Conservation (phyloP, 2,113 vertebrate genomes). For the Dolichotis patagonum region DNA sequence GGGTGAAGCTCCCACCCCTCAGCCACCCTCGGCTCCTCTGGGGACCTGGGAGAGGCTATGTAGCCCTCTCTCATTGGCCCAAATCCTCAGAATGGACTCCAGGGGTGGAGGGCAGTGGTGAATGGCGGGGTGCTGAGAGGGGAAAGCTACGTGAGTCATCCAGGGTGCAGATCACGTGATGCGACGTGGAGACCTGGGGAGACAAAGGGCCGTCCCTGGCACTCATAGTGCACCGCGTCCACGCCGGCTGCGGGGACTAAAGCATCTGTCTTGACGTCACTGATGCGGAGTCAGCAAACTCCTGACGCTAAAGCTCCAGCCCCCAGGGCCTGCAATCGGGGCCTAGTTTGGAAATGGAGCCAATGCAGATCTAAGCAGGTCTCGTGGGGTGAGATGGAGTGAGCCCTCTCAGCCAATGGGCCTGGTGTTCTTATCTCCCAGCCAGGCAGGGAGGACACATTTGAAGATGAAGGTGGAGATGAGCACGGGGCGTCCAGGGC, state of each 20-base stretch:
- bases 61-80: not conserved
- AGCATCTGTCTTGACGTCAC: not conserved
- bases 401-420: no score
- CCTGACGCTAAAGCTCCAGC: not conserved
- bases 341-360: not conserved
- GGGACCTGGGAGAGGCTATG: not conserved
- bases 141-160: not conserved
- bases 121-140: not conserved
- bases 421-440: not conserved
- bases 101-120: not conserved
- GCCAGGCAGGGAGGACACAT: rapidly evolving
- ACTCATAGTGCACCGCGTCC: not conserved
- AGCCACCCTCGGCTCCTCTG: not conserved
- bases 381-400: not conserved
- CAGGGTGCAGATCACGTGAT: not conserved
- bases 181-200: not conserved
- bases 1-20: not conserved
- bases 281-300: not conserved
- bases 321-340: not conserved
- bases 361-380: not conserved
- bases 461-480: not conserved
- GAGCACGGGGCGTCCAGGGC: no score
- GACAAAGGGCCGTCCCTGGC: no score
- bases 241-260: rapidly evolving
- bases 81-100: not conserved